Conservation (phyloP, 2,113 vertebrate genomes). For the Sminthopsis crassicaudata region DNA sequence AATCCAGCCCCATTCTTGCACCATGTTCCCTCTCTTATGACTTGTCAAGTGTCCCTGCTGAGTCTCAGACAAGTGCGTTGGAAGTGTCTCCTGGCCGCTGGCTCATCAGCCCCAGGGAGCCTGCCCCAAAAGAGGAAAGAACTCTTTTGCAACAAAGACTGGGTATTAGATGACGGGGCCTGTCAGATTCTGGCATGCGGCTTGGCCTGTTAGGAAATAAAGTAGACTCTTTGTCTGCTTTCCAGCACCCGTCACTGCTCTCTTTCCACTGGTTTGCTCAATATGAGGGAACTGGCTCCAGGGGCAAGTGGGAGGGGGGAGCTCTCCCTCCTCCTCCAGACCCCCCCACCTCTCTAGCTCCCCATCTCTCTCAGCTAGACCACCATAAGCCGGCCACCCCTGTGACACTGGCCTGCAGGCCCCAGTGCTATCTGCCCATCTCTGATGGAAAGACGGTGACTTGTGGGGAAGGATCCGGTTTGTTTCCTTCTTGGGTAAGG, state of each 20-base stretch:
- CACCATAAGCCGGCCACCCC: conserved; percentile 55
- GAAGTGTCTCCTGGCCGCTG: background rate
- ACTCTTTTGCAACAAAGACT: conserved; percentile 75
- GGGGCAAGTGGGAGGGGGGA: conserved; percentile 72
- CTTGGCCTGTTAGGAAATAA: conserved; percentile 83
- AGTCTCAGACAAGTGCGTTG: background rate
- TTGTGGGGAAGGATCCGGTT: conserved; percentile 55
- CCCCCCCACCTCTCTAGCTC: conserved; percentile 9
- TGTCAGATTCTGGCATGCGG: conserved; percentile 79
- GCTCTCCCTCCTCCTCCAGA: conserved; percentile 60
- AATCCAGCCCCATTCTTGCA: background rate
- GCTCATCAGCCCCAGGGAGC: conserved; percentile 60
- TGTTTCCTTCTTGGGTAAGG: conserved; percentile 53
- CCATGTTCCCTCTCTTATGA: background rate
- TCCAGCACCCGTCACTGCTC: conserved; percentile 81
- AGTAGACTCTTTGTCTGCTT: conserved; percentile 84
- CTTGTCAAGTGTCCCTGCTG: background rate
- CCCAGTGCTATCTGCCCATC: conserved; percentile 9
- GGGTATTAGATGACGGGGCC: conserved; percentile 73
- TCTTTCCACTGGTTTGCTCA: conserved; percentile 70
- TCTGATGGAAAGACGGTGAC: conserved; percentile 17
- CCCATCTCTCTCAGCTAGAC: background rate
- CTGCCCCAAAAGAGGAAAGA: conserved; percentile 72
- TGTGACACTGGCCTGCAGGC: conserved; percentile 21
- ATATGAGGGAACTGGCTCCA: conserved; percentile 70